A percentile compares a stretch with the other conserved stretches of the same genome.
These are phyloP conservation scores for Sinocyclocheilus anshuiensis DNA, from an alignment of 2,113 vertebrate species.

Conservation along the genomic window DNA sequence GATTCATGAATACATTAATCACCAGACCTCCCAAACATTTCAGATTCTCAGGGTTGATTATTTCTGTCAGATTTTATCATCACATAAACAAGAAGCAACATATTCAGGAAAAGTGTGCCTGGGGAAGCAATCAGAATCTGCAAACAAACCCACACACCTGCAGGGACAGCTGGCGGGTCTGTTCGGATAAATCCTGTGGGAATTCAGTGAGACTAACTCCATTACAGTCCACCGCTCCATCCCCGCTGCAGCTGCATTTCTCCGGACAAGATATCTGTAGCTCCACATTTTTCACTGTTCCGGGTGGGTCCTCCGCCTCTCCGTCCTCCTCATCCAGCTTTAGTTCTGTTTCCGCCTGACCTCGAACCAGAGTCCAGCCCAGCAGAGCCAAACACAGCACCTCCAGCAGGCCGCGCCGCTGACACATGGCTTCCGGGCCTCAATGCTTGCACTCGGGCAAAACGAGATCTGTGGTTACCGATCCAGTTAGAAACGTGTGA, in stretches of 20 bases:
- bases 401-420: constrained; percentile 62
- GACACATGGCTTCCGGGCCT: constrained; percentile 66
- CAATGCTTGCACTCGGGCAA: background rate
- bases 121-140: background rate
- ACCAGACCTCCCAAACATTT: background rate
- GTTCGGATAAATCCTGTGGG: constrained; percentile 79
- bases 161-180: constrained; percentile 87
- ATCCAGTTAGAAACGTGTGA: background rate
- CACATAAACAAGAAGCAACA: background rate
- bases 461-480: background rate
- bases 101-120: background rate
- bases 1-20: background rate
- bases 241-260: constrained; percentile 85
- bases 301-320: background rate
- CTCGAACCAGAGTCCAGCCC: constrained; percentile 66
- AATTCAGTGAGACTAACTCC: constrained; percentile 90
- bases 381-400: constrained; percentile 72
- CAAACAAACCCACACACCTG: constrained; percentile 78
- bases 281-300: background rate
- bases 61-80: background rate
- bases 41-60: background rate
- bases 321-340: constrained; percentile 64
- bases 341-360: constrained; percentile 65
- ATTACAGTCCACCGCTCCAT: constrained; percentile 89
- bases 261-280: constrained; percentile 74